These are phyloP conservation scores for Daphoenositta chrysoptera DNA, from an alignment of 2,113 vertebrate genomes.

Conservation along the genomic window DNA sequence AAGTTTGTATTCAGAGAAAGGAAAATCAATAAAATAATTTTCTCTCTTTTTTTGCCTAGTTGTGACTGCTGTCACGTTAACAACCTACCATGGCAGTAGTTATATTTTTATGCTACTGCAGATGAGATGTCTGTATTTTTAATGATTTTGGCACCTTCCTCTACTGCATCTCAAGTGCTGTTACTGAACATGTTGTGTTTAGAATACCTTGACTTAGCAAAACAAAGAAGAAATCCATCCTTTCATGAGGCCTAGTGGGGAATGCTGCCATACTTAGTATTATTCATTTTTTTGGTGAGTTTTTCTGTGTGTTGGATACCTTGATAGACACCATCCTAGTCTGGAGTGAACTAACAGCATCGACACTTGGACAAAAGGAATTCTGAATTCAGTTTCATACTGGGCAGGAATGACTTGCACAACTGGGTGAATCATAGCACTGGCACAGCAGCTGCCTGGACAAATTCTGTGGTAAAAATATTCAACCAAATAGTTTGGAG, in stretches of 20 bases:
- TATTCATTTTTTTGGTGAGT: not conserved
- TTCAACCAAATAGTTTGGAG: not conserved
- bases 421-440: not conserved
- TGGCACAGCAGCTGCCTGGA: not conserved
- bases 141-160: not conserved
- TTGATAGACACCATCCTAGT: not conserved
- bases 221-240: not conserved
- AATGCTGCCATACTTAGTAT: not conserved
- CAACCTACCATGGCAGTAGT: not conserved
- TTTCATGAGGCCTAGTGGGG: not conserved
- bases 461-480: not conserved
- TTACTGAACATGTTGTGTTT: not conserved
- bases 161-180: not conserved
- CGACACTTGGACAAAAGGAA: not conserved
- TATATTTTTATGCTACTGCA: not conserved
- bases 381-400: not conserved
- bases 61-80: not conserved
- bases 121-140: not conserved
- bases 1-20: not conserved
- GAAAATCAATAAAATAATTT: not conserved
- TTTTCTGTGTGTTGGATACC: not conserved
- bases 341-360: not conserved
- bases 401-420: not conserved
- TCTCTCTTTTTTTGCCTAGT: not conserved
- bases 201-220: not conserved